A percentile compares a stretch with the other conserved stretches of the same genome.
phyloP scores from a whole-genome alignment of 1,140 invertebrate genomes.

The Scaptodrosophila lebanonensis region DNA sequence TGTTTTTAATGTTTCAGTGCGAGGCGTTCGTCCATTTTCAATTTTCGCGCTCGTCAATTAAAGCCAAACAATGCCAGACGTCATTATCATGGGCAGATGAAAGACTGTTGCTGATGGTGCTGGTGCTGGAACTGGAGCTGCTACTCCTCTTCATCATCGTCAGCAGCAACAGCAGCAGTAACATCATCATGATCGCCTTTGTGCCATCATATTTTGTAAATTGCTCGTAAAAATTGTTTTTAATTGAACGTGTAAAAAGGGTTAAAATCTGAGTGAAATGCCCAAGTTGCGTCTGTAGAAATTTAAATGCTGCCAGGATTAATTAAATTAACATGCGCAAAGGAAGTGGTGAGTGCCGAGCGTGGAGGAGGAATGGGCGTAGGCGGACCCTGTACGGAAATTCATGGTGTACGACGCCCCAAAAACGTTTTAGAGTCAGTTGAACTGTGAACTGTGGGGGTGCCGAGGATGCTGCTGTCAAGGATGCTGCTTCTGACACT shows the following conservation, averaged over 20 bases:
- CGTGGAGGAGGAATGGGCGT: constrained; percentile 13
- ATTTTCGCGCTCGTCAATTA: constrained; percentile 47
- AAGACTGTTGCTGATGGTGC: neutral
- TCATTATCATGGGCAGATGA: constrained; percentile 7
- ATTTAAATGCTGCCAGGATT: constrained; percentile 53
- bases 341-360: constrained; percentile 25
- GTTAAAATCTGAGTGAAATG: constrained; percentile 32
- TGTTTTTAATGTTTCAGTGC: constrained; percentile 39
- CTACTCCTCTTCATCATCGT: constrained; percentile 29
- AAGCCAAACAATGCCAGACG: constrained; percentile 38
- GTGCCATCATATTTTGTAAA: constrained; percentile 65
- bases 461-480: neutral
- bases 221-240: constrained; percentile 65
- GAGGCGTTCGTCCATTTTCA: neutral
- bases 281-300: constrained; percentile 28
- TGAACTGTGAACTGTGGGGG: neutral
- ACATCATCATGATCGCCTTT: too few species aligned
- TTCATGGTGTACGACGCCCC: constrained; percentile 17
- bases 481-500: constrained; percentile 55
- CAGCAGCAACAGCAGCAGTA: too few species aligned
- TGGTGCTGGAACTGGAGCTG: neutral
- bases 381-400: too few species aligned
- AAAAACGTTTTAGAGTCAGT: constrained; percentile 29
- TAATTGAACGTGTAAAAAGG: constrained; percentile 65
- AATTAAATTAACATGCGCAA: constrained; percentile 60